A percentile compares a stretch with the other conserved stretches of the same genome.
Conservation (phyloP, 1,140 invertebrate species). For the Trachymyrmex cornetzi region DNA sequence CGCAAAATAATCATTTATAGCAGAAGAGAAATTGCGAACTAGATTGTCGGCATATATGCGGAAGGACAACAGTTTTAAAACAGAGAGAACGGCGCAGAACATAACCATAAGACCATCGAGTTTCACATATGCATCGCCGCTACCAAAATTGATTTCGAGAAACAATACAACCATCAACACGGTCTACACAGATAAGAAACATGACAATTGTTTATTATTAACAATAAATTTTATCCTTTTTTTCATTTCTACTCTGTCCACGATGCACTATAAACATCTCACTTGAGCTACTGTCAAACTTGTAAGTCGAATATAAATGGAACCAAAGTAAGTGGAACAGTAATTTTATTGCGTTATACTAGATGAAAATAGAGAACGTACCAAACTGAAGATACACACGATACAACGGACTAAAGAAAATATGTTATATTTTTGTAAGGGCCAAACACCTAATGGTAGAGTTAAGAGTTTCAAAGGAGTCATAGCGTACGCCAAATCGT, state of each 20-base stretch:
- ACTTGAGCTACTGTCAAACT: background rate
- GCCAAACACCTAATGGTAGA: constrained; percentile 63
- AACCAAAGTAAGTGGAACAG: background rate
- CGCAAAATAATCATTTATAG: constrained; percentile 48
- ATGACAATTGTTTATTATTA: background rate
- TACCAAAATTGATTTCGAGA: constrained; percentile 37
- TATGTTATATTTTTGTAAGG: constrained; percentile 27
- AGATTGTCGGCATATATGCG: background rate
- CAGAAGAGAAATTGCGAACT: constrained; percentile 49
- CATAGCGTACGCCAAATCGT: constrained; percentile 41
- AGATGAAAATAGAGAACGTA: constrained; percentile 13
- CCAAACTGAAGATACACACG: constrained; percentile 10
- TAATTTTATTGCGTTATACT: background rate
- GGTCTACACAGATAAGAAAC: constrained; percentile 25
- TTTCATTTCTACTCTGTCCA: background rate
- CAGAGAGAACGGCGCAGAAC: constrained; percentile 19
- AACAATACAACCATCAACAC: background rate
- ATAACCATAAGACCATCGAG: constrained; percentile 26
- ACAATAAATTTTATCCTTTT: background rate
- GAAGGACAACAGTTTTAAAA: constrained; percentile 36
- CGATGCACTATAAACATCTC: background rate
- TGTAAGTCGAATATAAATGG: no score
- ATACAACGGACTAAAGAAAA: background rate
- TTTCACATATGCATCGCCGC: constrained; percentile 4
- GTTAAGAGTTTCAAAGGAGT: constrained; percentile 28